Percentiles rank a stretch among this genome's conserved stretches.
Conservation (phyloP, 1,140 invertebrate genomes). For the Dolichoris vasculosae region DNA sequence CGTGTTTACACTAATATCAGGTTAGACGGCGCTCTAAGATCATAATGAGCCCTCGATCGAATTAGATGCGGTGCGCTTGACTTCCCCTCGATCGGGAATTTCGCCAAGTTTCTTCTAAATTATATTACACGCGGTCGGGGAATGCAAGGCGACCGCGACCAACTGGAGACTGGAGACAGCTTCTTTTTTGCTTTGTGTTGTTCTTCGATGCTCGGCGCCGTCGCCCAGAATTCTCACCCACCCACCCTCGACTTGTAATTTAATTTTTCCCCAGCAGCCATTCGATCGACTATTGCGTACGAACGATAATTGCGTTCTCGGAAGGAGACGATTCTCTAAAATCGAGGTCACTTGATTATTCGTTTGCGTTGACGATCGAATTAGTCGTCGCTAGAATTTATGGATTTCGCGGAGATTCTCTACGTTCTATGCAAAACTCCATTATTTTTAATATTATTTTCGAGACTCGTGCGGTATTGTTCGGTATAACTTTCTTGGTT, state of each 20-base stretch:
- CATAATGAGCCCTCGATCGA: slow-evolving; percentile 69
- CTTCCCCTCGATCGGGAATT: background rate
- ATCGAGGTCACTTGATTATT: slow-evolving; percentile 33
- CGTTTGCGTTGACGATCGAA: background rate
- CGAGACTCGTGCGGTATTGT: background rate
- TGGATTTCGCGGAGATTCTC: background rate
- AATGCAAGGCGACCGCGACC: slow-evolving; percentile 26
- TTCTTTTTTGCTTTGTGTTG: background rate
- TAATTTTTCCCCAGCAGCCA: slow-evolving; percentile 38
- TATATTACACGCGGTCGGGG: slow-evolving; percentile 34
- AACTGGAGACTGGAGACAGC: slow-evolving; percentile 44
- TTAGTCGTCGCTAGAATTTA: background rate
- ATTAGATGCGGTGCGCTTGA: slow-evolving; percentile 63
- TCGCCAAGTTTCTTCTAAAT: slow-evolving; percentile 12
- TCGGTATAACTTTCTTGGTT: background rate
- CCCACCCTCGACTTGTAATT: slow-evolving; percentile 40
- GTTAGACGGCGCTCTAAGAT: slow-evolving; percentile 66
- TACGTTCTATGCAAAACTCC: background rate
- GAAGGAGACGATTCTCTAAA: slow-evolving; percentile 35
- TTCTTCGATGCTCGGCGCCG: background rate
- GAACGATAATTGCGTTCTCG: slow-evolving; percentile 48
- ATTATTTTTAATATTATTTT: background rate
- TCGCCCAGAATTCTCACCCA: background rate
- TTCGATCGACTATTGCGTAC: background rate
- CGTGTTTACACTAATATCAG: slow-evolving; percentile 71